Percentiles rank a stretch among this genome's conserved stretches.
Evolutionary conservation across 2,113 vertebrate species (phyloP).

Genomic region (Alosa alosa): DNA sequence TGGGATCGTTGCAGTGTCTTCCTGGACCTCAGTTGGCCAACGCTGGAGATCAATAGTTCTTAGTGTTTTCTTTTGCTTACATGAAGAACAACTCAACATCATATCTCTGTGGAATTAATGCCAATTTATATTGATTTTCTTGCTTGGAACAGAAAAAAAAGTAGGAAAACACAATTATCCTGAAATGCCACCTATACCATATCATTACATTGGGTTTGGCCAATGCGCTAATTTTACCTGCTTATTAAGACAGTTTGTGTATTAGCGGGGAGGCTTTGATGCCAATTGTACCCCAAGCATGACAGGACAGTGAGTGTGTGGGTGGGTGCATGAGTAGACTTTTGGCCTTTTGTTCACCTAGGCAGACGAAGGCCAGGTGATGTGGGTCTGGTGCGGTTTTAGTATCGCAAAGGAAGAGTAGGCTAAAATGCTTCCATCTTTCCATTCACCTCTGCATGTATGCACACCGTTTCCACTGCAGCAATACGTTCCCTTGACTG

Average conservation of each 20-base stretch:
- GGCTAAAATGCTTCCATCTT: background rate
- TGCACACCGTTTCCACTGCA: background rate
- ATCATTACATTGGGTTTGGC: background rate
- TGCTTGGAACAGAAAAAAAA: background rate
- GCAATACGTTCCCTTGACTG: background rate
- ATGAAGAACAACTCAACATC: background rate
- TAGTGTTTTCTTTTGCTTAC: background rate
- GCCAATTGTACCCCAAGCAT: background rate
- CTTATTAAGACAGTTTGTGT: background rate
- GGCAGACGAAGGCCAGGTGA: background rate
- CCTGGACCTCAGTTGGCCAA: background rate
- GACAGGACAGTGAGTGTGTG: background rate
- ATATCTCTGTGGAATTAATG: background rate
- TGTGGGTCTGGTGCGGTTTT: background rate
- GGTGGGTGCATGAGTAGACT: background rate
- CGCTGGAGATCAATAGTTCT: background rate
- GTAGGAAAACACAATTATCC: background rate
- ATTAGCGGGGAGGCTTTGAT: background rate
- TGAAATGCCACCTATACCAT: background rate
- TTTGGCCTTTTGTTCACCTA: background rate
- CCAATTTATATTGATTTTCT: background rate
- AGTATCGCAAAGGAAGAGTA: background rate
- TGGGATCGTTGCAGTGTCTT: background rate
- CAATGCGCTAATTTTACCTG: background rate
- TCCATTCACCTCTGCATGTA: conserved; percentile 9